phyloP scores from a whole-genome alignment of 2,113 vertebrate species.

The Genyomyrus donnyi region DNA sequence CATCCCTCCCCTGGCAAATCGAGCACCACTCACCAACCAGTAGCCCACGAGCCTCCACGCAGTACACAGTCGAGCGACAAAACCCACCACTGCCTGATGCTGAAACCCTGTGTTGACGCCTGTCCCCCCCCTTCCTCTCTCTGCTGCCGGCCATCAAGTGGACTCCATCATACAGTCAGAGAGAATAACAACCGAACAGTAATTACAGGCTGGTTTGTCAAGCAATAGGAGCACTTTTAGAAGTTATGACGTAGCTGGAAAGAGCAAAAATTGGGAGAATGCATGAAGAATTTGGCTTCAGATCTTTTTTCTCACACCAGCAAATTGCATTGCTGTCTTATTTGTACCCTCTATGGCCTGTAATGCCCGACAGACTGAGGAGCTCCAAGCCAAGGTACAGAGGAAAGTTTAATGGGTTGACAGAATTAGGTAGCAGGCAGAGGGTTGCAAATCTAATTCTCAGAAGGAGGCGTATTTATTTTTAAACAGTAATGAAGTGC shows the following conservation, averaged over 20 bases:
- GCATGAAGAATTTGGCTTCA: background rate
- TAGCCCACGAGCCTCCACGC: background rate
- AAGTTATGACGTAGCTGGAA: background rate
- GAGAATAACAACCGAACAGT: background rate
- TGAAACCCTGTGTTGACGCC: background rate
- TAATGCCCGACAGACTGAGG: background rate
- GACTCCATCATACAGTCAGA: background rate
- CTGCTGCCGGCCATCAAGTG: background rate
- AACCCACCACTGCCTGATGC: background rate
- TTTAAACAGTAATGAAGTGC: conserved; percentile 26
- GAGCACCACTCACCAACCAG: background rate
- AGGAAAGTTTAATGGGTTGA: conserved; percentile 12
- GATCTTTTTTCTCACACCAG: conserved; percentile 13
- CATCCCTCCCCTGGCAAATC: background rate
- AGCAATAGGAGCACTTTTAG: background rate
- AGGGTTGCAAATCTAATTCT: conserved; percentile 23
- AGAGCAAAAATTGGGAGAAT: conserved; percentile 6
- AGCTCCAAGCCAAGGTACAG: background rate
- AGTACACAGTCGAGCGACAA: background rate
- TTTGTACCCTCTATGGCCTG: background rate
- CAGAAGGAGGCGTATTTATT: conserved; percentile 27
- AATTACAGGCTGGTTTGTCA: background rate
- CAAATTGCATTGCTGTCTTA: background rate
- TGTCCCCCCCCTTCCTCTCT: background rate
- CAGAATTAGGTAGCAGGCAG: conserved; percentile 19